These are phyloP conservation scores for Chalcosyrphus nemorum DNA, from an alignment of 2,888 invertebrate genomes.

Conservation along the genomic window DNA sequence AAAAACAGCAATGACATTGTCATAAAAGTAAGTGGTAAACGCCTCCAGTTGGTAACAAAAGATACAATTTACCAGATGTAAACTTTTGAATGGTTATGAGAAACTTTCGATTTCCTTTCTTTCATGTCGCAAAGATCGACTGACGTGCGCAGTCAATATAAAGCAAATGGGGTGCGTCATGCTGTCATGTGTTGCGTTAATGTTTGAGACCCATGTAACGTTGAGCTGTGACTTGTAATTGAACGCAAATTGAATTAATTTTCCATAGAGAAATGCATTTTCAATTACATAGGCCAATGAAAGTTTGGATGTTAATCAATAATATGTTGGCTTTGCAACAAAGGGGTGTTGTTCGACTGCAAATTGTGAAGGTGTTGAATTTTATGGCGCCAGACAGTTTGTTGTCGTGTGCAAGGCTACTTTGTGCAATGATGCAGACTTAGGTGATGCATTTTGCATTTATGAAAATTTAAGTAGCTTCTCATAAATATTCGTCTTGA, in stretches of 20 bases:
- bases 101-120: conserved; percentile 57
- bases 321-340: not conserved
- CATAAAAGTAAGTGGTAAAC: conserved; percentile 17
- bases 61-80: conserved; percentile 15
- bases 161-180: conserved; percentile 32
- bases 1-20: conserved; percentile 34
- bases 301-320: conserved; percentile 25
- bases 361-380: not conserved
- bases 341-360: not conserved
- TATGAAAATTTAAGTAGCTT: too few species aligned
- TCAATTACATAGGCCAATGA: conserved; percentile 21
- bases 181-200: conserved; percentile 16
- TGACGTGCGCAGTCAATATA: conserved; percentile 7
- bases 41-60: conserved; percentile 15
- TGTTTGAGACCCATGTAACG: not conserved
- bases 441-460: too few species aligned
- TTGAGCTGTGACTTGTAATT: conserved; percentile 40
- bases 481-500: too few species aligned
- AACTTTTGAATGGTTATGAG: not conserved
- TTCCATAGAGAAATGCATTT: conserved; percentile 29
- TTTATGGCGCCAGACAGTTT: not conserved
- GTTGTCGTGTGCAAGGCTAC: too few species aligned
- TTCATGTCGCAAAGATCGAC: conserved; percentile 6
- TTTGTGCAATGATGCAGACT: too few species aligned
- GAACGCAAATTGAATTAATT: conserved; percentile 52